Evolutionary conservation across 2,113 vertebrate genomes (phyloP).

Genomic region (Phaethornis superciliosus): DNA sequence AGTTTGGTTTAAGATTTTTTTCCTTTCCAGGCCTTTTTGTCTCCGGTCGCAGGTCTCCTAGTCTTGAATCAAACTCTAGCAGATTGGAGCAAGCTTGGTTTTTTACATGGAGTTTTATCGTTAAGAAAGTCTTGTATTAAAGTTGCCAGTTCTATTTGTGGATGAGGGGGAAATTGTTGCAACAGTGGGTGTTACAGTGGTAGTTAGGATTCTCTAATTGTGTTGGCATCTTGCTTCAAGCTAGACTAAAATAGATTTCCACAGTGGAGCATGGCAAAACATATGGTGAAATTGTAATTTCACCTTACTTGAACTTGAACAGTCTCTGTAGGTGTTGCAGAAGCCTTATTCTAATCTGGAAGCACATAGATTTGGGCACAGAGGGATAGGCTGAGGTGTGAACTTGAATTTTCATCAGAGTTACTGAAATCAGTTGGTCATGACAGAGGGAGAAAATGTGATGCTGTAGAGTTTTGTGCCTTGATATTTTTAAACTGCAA

Average conservation of each 20-base stretch:
- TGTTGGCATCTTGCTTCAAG: slow-evolving; percentile 50
- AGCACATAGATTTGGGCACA: background rate
- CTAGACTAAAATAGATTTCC: slow-evolving; percentile 41
- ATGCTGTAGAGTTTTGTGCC: background rate
- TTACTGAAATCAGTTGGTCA: background rate
- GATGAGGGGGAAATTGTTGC: slow-evolving; percentile 45
- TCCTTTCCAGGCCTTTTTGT: background rate
- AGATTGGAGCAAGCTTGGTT: background rate
- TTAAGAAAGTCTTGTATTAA: background rate
- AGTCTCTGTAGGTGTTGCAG: background rate
- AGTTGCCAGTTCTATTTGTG: slow-evolving; percentile 6
- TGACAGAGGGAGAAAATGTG: background rate
- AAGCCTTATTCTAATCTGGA: slow-evolving; percentile 2
- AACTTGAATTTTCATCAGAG: slow-evolving; percentile 14
- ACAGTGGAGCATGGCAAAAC: slow-evolving; percentile 25
- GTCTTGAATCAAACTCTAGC: background rate
- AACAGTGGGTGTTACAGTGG: slow-evolving; percentile 59
- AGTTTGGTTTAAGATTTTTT: background rate
- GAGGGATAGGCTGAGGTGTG: slow-evolving; percentile 3
- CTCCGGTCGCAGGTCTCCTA: background rate
- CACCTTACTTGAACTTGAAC: slow-evolving; percentile 34
- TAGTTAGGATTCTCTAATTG: slow-evolving; percentile 51
- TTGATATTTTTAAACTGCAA: slow-evolving; percentile 18
- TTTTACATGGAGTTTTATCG: background rate
- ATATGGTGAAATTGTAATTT: slow-evolving; percentile 44